A percentile compares a stretch with the other conserved stretches of the same genome.
phyloP scores from a whole-genome alignment of 2,888 invertebrate genomes.

The Diarsia mendica region DNA sequence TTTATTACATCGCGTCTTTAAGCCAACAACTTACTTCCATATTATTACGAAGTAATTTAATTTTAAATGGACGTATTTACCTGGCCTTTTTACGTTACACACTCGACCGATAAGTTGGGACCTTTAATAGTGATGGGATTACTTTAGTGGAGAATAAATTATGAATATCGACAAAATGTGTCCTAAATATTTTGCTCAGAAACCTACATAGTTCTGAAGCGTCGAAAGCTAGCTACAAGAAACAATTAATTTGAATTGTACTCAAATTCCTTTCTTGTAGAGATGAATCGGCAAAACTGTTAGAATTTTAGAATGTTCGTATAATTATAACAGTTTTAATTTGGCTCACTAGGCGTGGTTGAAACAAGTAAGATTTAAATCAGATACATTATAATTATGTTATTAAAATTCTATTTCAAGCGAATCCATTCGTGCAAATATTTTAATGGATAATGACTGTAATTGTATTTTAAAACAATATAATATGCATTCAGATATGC shows the following conservation, averaged over 20 bases:
- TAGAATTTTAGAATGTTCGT: background rate
- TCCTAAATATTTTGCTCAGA: background rate
- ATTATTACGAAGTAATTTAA: slow-evolving; percentile 44
- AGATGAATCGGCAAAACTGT: no score
- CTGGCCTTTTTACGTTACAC: slow-evolving; percentile 38
- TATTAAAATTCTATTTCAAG: background rate
- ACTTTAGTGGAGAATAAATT: background rate
- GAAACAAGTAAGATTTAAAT: background rate
- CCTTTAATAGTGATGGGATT: slow-evolving; percentile 33
- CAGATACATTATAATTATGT: background rate
- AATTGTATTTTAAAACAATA: no score
- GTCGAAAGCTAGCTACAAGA: no score
- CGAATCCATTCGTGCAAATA: no score
- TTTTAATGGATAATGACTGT: no score
- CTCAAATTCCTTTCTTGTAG: no score
- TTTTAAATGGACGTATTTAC: slow-evolving; percentile 54
- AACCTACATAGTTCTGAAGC: background rate
- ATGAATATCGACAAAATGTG: slow-evolving; percentile 1
- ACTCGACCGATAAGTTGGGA: slow-evolving; percentile 43
- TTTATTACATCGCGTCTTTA: background rate
- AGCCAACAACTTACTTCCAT: slow-evolving; percentile 17
- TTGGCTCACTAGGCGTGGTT: background rate
- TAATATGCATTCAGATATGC: background rate
- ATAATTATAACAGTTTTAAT: background rate
- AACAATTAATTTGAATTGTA: no score